phyloP scores from a whole-genome alignment of 2,797 vertebrate species.

The Philypnodon macrostomus region DNA sequence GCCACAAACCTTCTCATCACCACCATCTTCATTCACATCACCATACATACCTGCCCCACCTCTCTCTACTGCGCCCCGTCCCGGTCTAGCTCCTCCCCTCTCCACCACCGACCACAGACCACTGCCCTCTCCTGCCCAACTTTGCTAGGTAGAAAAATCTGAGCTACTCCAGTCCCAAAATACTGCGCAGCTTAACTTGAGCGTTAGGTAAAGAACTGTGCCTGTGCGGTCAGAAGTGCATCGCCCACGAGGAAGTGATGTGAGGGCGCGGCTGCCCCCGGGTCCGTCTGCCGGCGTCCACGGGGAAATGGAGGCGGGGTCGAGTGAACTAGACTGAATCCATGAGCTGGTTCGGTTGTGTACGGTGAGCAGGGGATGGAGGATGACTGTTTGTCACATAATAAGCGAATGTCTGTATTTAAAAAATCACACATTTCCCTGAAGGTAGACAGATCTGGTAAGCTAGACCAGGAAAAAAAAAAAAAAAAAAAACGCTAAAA shows the following conservation, averaged over 20 bases:
- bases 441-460: conserved; percentile 25
- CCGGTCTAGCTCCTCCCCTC: conserved; percentile 35
- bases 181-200: conserved; percentile 75
- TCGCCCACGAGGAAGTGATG: conserved; percentile 46
- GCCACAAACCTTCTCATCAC: conserved; percentile 25
- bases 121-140: conserved; percentile 66
- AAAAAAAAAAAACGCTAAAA: conserved; percentile 14
- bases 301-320: conserved; percentile 40
- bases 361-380: conserved; percentile 20
- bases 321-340: conserved; percentile 78
- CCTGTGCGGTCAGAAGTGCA: conserved; percentile 46
- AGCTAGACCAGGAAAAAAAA: conserved; percentile 17
- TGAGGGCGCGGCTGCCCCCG: conserved; percentile 31
- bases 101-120: conserved; percentile 50
- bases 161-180: conserved; percentile 75
- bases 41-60: conserved; percentile 24
- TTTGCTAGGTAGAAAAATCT: conserved; percentile 70
- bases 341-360: conserved; percentile 67
- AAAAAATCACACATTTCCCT: conserved; percentile 33
- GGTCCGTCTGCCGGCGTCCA: conserved; percentile 24
- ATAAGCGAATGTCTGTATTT: conserved; percentile 72
- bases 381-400: conserved; percentile 34
- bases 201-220: conserved; percentile 58
- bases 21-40: conserved; percentile 42
- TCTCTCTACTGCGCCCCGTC: conserved; percentile 8